Evolutionary conservation across 2,797 vertebrate species (phyloP).

Genomic region (Microctenopoma steveboyesi): DNA sequence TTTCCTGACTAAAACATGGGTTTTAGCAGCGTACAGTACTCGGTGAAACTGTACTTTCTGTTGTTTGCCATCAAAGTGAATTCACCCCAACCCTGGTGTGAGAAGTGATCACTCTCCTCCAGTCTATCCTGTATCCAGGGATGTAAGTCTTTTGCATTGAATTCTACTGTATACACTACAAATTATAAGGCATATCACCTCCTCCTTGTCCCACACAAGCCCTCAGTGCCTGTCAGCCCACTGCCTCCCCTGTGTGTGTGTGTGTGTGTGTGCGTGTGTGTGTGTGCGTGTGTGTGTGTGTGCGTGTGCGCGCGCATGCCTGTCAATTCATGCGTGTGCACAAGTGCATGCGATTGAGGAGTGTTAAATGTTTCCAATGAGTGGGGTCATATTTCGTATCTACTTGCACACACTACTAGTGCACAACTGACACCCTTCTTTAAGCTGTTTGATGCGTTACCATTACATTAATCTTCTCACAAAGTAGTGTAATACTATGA

Average conservation of each 20-base stretch:
- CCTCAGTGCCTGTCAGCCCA: constrained; percentile 92
- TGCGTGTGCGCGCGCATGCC: constrained; percentile 59
- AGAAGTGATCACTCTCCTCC: constrained; percentile 76
- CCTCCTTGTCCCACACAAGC: constrained; percentile 77
- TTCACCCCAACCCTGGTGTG: constrained; percentile 71
- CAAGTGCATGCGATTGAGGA: constrained; percentile 69
- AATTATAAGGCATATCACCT: constrained; percentile 82
- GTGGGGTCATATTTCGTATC: constrained; percentile 91
- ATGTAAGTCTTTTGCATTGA: constrained; percentile 76
- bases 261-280: constrained; percentile 35
- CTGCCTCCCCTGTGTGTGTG: constrained; percentile 88
- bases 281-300: constrained; percentile 37
- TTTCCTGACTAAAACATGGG: constrained; percentile 53
- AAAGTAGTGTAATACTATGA: constrained; percentile 92
- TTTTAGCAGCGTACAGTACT: constrained; percentile 47
- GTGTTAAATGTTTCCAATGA: constrained; percentile 91
- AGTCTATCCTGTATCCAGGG: constrained; percentile 80
- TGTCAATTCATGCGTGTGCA: constrained; percentile 70
- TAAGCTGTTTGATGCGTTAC: constrained; percentile 97
- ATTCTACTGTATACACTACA: constrained; percentile 85
- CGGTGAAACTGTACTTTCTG: constrained; percentile 40
- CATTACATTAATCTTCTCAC: constrained; percentile 90
- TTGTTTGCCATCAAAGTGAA: constrained; percentile 61
- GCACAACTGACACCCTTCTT: constrained; percentile 98
- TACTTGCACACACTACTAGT: constrained; percentile 96